phyloP scores from a whole-genome alignment of 2,797 vertebrate species.

The Delichon dasypus region DNA sequence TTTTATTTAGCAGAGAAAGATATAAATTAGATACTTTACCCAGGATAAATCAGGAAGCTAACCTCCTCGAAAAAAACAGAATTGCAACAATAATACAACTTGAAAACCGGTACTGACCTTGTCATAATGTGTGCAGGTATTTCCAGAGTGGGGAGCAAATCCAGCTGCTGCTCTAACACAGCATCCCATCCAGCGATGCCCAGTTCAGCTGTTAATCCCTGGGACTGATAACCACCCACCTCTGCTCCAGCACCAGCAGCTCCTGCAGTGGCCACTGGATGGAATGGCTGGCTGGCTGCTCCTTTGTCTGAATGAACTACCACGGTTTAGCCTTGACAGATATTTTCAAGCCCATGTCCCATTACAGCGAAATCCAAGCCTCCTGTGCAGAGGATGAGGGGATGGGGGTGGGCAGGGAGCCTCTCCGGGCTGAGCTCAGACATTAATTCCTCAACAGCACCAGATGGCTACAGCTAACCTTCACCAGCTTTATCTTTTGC shows the following conservation, averaged over 20 bases:
- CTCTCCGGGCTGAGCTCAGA: slow-evolving; percentile 51
- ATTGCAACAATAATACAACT: background rate
- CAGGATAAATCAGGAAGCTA: background rate
- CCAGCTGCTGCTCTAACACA: background rate
- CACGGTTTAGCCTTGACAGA: slow-evolving; percentile 53
- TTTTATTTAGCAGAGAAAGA: background rate
- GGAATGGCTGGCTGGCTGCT: background rate
- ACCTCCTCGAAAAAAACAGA: background rate
- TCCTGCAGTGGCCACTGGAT: background rate
- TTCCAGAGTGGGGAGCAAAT: background rate
- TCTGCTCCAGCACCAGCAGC: background rate
- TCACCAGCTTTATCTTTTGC: slow-evolving; percentile 30
- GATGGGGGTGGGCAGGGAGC: slow-evolving; percentile 23
- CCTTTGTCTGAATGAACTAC: slow-evolving; percentile 38
- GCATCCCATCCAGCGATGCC: background rate
- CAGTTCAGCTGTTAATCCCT: background rate
- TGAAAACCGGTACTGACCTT: slow-evolving; percentile 68
- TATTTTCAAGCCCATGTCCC: slow-evolving; percentile 65
- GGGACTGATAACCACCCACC: background rate
- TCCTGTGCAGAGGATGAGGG: slow-evolving; percentile 33
- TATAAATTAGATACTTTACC: background rate
- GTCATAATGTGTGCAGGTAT: slow-evolving; percentile 50
- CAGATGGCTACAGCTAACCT: slow-evolving; percentile 65
- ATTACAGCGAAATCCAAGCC: slow-evolving; percentile 79
- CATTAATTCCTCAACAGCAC: slow-evolving; percentile 61